Percentiles rank a stretch among this genome's conserved stretches.
Evolutionary conservation across 2,888 invertebrate species (phyloP).

Genomic region (Saturnia pavonia): DNA sequence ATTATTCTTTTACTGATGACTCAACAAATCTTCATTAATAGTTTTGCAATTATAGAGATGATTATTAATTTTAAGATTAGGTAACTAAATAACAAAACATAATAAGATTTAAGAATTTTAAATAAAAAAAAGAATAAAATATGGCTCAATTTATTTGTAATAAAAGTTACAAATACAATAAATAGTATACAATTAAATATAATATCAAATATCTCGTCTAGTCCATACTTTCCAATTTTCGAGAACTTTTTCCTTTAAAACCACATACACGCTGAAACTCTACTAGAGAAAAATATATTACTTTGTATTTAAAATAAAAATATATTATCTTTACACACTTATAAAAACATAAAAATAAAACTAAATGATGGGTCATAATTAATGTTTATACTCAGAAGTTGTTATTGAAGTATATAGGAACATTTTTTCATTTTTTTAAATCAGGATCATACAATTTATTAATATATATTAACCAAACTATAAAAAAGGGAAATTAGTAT

Average conservation of each 20-base stretch:
- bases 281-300: slow-evolving; percentile 22
- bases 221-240: slow-evolving; percentile 26
- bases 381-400: background rate
- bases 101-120: too few species aligned
- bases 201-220: slow-evolving; percentile 38
- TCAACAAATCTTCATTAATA: too few species aligned
- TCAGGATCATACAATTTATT: background rate
- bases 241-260: slow-evolving; percentile 45
- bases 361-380: background rate
- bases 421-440: background rate
- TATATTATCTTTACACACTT: slow-evolving; percentile 13
- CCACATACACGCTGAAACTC: background rate
- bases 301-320: slow-evolving; percentile 16
- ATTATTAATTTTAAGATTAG: too few species aligned
- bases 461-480: background rate
- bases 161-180: slow-evolving; percentile 35
- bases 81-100: too few species aligned
- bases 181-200: slow-evolving; percentile 38
- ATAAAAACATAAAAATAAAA: background rate
- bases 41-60: too few species aligned
- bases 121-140: background rate
- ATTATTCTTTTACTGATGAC: too few species aligned
- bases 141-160: slow-evolving; percentile 34
- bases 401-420: background rate
- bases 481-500: background rate